Base-by-base conservation (phyloP, 2,888 invertebrate genomes). In the Cosmopolites sordidus region DNA sequence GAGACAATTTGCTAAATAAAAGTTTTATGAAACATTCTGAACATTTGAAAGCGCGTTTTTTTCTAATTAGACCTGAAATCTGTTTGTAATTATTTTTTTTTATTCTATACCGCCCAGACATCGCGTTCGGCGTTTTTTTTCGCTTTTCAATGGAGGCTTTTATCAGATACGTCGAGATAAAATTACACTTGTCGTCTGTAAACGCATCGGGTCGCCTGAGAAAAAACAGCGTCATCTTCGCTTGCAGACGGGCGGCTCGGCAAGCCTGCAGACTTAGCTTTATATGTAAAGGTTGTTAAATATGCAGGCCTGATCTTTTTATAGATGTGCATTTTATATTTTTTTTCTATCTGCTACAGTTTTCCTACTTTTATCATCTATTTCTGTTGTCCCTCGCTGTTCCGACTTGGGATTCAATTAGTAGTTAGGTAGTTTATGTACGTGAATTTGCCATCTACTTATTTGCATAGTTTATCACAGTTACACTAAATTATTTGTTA, bases 1-100 rank as follows among this genome's bases (percentile, higher is more conserved):
- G 8, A 30, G 37, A 43, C 48, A 43, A 53, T 53, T 53, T 44
- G 53, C 53, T 53, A 48, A 48, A 53, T 48, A 48, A 53, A 48
- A 53, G 53, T 37, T 53, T 53, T 53, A 53, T 40, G 27, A 37
- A 11, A 42, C 29, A 22, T 37, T 29, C 9, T 17, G 33, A 14
- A 15, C 29, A 16, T 40, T 47, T 17, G 16, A 39, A 14, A 33
- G 39, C 16, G 48, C 44, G 45, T 43, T 43, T 52, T 41, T 43
- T 40, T 43, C 48, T 40, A 53, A 53, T 48, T 53, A 53, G 44
- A 53, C 48, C 39, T 30, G 43, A 48, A 48, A 44, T 38, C 48
- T 14, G 44, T 43, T 47, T 48, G 18, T 53, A 53, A 53, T 53
- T 48, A 53, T 38, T 48, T 48, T 53, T 47, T 53, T 41, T 8